Conservation (phyloP, 2,888 invertebrate species). For the Gymnoscelis rufifasciata region DNA sequence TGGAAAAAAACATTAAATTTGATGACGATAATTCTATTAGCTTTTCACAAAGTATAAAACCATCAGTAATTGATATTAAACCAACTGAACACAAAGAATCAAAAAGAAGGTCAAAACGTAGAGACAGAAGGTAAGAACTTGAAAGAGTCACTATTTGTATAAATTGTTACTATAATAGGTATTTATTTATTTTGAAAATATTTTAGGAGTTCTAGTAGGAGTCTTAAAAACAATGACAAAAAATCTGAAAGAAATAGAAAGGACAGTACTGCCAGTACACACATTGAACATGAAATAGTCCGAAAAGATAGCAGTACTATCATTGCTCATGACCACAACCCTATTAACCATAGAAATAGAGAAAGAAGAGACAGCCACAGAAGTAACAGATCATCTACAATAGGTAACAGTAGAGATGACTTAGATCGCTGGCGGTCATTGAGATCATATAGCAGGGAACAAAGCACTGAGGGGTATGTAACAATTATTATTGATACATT, state of each 20-base stretch:
- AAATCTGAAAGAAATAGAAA: slow-evolving; percentile 59
- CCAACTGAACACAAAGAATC: slow-evolving; percentile 50
- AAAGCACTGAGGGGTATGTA: slow-evolving; percentile 69
- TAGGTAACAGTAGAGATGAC: slow-evolving; percentile 71
- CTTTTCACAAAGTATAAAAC: slow-evolving; percentile 56
- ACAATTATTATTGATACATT: no score
- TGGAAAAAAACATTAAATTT: slow-evolving; percentile 68
- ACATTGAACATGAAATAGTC: slow-evolving; percentile 51
- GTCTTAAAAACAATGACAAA: slow-evolving; percentile 59
- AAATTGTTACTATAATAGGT: no score
- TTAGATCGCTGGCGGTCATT: slow-evolving; percentile 70
- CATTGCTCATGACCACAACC: slow-evolving; percentile 56
- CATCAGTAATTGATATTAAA: slow-evolving; percentile 48
- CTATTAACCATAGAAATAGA: slow-evolving; percentile 49
- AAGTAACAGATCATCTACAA: slow-evolving; percentile 68
- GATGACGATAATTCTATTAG: slow-evolving; percentile 65
- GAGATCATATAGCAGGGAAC: slow-evolving; percentile 71
- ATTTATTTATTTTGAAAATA: background rate
- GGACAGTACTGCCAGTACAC: slow-evolving; percentile 62
- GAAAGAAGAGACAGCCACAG: slow-evolving; percentile 65
- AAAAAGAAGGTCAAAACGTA: slow-evolving; percentile 59
- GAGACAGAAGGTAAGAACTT: slow-evolving; percentile 57
- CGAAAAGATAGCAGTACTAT: slow-evolving; percentile 64
- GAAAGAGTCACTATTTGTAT: no score
- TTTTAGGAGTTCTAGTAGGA: slow-evolving; percentile 66